Evolutionary conservation across 1,140 invertebrate genomes (phyloP).

Genomic region (Papilio helenus): DNA sequence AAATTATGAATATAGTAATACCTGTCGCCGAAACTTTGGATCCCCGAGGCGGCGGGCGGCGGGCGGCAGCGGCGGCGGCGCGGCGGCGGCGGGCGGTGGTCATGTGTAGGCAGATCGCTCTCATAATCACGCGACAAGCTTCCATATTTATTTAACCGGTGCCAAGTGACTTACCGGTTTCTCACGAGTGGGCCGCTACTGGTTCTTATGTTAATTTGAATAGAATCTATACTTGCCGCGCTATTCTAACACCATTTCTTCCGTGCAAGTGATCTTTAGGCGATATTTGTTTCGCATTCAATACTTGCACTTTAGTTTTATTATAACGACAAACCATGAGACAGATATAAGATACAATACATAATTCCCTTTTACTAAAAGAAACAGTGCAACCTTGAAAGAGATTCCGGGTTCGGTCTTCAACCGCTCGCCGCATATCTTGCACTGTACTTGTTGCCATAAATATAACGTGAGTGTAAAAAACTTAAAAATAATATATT

Average conservation of each 20-base stretch:
- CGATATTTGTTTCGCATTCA: constrained; percentile 2
- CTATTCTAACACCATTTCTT: constrained; percentile 43
- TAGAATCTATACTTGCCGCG: constrained; percentile 61
- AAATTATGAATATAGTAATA: constrained; percentile 25
- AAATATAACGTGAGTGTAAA: constrained; percentile 21
- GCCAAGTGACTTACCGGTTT: constrained; percentile 78
- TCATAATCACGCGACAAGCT: constrained; percentile 74
- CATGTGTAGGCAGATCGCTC: constrained; percentile 77
- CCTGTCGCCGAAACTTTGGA: constrained; percentile 38
- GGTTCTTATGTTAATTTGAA: constrained; percentile 73
- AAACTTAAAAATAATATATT: not conserved
- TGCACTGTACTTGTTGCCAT: constrained; percentile 47
- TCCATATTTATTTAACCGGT: constrained; percentile 79
- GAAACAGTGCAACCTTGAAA: constrained; percentile 70
- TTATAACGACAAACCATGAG: constrained; percentile 41
- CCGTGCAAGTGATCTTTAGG: constrained; percentile 22
- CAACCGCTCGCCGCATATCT: constrained; percentile 58
- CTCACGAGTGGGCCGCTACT: constrained; percentile 73
- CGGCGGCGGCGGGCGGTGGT: constrained; percentile 27
- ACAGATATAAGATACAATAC: constrained; percentile 50
- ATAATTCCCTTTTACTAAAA: constrained; percentile 58
- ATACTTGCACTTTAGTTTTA: constrained; percentile 22
- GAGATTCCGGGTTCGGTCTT: constrained; percentile 72
- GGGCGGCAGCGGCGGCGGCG: constrained; percentile 26
- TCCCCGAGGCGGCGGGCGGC: not conserved